Base-by-base conservation (phyloP, 2,888 invertebrate species). In the Papilio elwesi region DNA sequence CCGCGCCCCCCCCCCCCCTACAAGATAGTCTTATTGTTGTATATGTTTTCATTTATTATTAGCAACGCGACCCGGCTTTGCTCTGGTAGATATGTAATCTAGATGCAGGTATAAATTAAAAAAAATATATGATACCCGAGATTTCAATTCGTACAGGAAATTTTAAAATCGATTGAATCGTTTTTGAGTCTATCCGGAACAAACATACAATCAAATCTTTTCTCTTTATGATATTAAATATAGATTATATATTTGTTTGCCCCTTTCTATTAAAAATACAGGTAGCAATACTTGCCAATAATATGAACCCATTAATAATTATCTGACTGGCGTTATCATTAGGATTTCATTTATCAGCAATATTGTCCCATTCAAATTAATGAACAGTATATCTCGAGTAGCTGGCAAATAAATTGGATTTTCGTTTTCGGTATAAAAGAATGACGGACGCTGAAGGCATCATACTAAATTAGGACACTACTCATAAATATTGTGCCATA, bases 341-440 rank as follows among this genome's bases (percentile, higher is more conserved):
- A 62, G 65, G 49, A 67, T 53, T 66, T 53, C 12, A 53, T 49
- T 36, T 73, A 73, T 70, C 70, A 70, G 70, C 48, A 70, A 70
- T 73, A 73, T 70, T 67, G 53, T 67, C 70, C 62, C 53, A 36
- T 48, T 70, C 69, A 73, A 70, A 62, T 73, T 70, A 73, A 73
- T 73, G 62, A 73, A 68, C 15, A 15, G 10, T 62, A 62, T 73
- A 73, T 73, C 73, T 70, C 62, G 36, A 73, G 73, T 73, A 51
- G 52, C 53, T 3, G 47, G 48, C 73, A 70, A 73, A 73, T 73
- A 70, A 59, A 62, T 62, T 62, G 48, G 15, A 53, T 62, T 6
- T 62, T 52, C 52, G 67, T 59, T 73, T 69, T 57, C 48, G 48
- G 67, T 73, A 73, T 73, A 73, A 73, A 73, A 73, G 70, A 62